phyloP scores from a whole-genome alignment of 2,797 vertebrate genomes.

The Phataginus tricuspis region DNA sequence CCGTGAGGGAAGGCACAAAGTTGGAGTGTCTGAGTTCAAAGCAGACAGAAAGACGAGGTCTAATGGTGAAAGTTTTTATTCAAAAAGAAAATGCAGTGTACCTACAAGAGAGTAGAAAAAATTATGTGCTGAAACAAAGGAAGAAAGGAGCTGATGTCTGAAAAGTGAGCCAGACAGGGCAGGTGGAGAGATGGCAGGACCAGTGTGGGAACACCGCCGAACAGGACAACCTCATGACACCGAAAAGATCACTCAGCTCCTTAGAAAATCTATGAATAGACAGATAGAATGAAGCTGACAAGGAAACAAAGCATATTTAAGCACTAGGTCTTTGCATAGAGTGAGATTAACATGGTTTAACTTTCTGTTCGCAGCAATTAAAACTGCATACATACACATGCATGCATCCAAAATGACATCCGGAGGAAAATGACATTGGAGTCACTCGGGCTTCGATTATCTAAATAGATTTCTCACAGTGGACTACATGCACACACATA shows the following conservation, averaged over 20 bases:
- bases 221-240: neutral
- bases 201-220: neutral
- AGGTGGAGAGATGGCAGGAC: neutral
- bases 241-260: neutral
- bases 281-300: neutral
- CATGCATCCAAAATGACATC: neutral
- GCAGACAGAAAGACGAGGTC: neutral
- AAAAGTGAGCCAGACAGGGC: neutral
- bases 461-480: neutral
- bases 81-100: neutral
- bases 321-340: neutral
- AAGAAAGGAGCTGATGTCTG: neutral
- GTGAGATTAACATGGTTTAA: neutral
- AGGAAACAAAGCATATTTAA: neutral
- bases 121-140: neutral
- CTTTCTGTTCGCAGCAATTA: neutral
- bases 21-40: neutral
- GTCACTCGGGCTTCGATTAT: neutral
- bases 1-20: accelerated
- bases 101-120: neutral
- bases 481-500: neutral
- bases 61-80: neutral
- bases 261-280: neutral
- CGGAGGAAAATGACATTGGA: neutral
- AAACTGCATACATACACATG: neutral